These are phyloP conservation scores for Pitangus sulphuratus DNA, from an alignment of 2,797 vertebrate genomes.

Conservation along the genomic window DNA sequence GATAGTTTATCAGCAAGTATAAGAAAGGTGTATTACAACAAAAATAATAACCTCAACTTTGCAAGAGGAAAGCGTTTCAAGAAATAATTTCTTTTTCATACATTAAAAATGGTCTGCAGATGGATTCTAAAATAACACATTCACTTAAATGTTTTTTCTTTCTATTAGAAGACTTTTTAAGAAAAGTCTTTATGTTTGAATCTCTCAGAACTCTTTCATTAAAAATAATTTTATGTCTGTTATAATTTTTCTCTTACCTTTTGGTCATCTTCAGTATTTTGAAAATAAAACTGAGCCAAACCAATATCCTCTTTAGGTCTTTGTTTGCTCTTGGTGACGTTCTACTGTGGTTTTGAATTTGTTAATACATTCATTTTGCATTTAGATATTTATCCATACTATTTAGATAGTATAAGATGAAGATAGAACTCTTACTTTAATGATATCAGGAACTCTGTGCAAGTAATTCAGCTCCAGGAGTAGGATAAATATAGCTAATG, in stretches of 20 bases:
- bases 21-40: not conserved
- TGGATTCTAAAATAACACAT: not conserved
- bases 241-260: not conserved
- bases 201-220: not conserved
- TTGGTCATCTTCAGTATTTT: not conserved
- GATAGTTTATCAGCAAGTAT: not conserved
- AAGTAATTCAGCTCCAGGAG: not conserved
- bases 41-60: not conserved
- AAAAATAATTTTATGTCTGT: not conserved
- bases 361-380: not conserved
- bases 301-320: not conserved
- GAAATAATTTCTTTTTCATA: not conserved
- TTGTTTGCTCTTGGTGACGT: not conserved
- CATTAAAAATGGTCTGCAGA: not conserved
- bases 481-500: not conserved
- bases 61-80: not conserved
- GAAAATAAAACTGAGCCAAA: not conserved
- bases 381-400: not conserved
- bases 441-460: not conserved
- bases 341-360: not conserved
- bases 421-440: not conserved
- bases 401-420: not conserved
- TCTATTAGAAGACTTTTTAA: not conserved
- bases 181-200: not conserved
- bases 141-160: not conserved